These are phyloP conservation scores for Oxyura jamaicensis DNA, from an alignment of 2,113 vertebrate species.

Conservation along the genomic window DNA sequence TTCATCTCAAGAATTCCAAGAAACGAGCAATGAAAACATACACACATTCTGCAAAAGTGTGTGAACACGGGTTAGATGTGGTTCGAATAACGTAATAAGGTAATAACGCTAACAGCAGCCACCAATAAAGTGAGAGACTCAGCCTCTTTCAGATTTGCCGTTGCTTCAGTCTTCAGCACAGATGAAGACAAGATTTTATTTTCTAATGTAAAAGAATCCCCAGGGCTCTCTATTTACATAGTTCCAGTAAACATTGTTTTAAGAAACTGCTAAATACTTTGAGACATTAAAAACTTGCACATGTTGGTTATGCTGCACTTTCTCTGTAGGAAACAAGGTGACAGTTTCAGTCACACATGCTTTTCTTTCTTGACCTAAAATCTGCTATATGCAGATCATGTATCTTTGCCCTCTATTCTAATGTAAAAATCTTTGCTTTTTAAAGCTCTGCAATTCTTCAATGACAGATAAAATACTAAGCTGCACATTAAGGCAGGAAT, in stretches of 20 bases:
- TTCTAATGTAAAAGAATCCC: neutral
- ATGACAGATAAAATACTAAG: neutral
- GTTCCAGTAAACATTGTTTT: neutral
- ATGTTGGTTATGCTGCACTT: neutral
- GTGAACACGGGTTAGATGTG: neutral
- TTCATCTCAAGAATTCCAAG: neutral
- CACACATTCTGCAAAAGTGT: neutral
- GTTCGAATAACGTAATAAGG: too few species aligned
- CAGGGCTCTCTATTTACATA: neutral
- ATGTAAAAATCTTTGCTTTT: neutral
- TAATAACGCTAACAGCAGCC: neutral
- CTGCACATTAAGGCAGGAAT: neutral
- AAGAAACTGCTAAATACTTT: neutral
- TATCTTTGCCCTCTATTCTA: neutral
- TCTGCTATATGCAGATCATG: neutral
- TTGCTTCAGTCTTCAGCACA: neutral
- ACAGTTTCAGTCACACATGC: neutral
- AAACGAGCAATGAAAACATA: neutral
- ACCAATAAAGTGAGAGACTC: neutral
- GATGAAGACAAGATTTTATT: neutral
- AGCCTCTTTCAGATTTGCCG: neutral
- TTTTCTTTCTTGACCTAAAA: neutral
- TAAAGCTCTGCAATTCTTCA: neutral
- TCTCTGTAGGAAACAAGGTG: neutral
- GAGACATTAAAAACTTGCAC: neutral